Percentiles rank a stretch among this genome's conserved stretches.
These are phyloP conservation scores for Entomobrya multifasciata DNA, from an alignment of 2,888 invertebrate genomes.

Conservation along the genomic window DNA sequence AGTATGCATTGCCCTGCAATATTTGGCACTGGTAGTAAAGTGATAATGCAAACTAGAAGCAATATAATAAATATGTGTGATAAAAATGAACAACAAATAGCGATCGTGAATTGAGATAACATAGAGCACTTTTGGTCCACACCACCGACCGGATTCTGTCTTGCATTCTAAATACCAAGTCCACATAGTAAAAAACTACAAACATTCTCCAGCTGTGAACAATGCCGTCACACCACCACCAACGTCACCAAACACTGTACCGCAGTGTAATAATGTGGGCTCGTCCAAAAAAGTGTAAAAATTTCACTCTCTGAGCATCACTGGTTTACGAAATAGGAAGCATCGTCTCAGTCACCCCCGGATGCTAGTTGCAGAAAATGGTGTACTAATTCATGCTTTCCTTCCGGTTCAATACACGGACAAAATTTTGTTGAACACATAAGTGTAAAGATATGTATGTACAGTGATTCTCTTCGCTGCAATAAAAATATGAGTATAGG, in stretches of 20 bases:
- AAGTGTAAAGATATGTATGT: not conserved
- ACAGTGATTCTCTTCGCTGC: too few relatives aligned
- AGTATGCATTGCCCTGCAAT: not conserved
- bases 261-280: constrained; percentile 47
- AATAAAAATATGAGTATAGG: too few relatives aligned
- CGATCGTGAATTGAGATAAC: constrained; percentile 14
- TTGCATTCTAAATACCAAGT: constrained; percentile 28
- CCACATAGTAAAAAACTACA: too few relatives aligned
- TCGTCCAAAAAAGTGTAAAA: too few relatives aligned
- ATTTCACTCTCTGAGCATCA: too few relatives aligned
- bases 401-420: constrained; percentile 47
- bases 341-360: not conserved
- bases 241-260: constrained; percentile 40
- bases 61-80: constrained; percentile 25
- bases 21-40: too few relatives aligned
- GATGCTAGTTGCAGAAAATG: constrained; percentile 30
- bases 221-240: constrained; percentile 31
- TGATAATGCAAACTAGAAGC: not conserved
- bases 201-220: constrained; percentile 30
- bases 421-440: constrained; percentile 10
- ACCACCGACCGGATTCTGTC: constrained; percentile 26
- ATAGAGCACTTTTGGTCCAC: not conserved
- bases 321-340: not conserved
- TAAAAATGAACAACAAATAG: constrained; percentile 29
- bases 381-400: constrained; percentile 38